Evolutionary conservation across 2,113 vertebrate species (phyloP), one percentile per base, ranked within the genome.

Genomic region (Rhynchopsitta pachyrhyncha): DNA sequence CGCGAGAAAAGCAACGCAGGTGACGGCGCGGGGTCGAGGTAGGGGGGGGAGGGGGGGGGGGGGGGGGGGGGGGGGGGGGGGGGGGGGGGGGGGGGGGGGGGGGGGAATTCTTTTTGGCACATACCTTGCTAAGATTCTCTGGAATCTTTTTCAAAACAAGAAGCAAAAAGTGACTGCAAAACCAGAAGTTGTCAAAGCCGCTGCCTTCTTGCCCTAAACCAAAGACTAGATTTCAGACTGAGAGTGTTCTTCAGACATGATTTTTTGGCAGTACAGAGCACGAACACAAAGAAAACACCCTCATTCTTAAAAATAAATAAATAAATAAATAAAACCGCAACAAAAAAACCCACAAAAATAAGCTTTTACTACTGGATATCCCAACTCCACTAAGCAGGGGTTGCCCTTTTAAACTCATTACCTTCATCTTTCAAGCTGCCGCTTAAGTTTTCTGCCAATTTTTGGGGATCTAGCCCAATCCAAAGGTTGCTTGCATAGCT

Each of bases 401-500:
- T 15, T 90, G 55, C 29, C 53, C 75, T 94, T 94, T 92, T 71
- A 93, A 82, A 74, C 27, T 24, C 22, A 74, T 82, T 73, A 82
- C 10, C 47, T 37, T 53, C 3, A 41, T 63, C 75, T 92, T 91
- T 89, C 55, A 92, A 85, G 55, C 71, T 60, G 28, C 74, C 37
- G 10, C 81, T 27, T 17, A 5, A 79, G 29, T 39, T 74, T 82
- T 37, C 70, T 77, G 94, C 87, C 92, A 70, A 18, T 44, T 83
- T 89, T 63, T 7, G 15, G 24, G 60, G 83, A 82, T 85, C 23
- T 47, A 78, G 47, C 84, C 77, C 73, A 55, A 86, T 93, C 55
- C 90, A 97, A 97, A 97, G 95, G 95, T 95, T 78, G 24, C 95
- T 97, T 97, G 57, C 67, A 52, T 18, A 94, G 62, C 44, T 83